These are phyloP conservation scores for Neodontobutis hainanensis DNA, from an alignment of 2,113 vertebrate genomes.

Conservation along the genomic window DNA sequence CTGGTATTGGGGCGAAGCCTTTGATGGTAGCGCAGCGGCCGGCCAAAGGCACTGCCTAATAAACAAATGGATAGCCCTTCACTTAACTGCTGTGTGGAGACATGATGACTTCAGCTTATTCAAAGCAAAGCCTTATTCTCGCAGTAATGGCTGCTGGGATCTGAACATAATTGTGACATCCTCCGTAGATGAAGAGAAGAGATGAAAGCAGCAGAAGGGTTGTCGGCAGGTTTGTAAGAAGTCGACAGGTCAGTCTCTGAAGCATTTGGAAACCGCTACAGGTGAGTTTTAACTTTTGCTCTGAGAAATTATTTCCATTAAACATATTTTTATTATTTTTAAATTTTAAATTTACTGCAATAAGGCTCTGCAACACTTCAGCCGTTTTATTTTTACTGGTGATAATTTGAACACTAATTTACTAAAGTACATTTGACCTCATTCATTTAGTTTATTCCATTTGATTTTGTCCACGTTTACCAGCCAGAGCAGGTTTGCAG, in stretches of 20 bases:
- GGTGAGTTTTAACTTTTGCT: too few relatives aligned
- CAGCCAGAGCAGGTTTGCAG: too few relatives aligned
- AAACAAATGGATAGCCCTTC: conserved; percentile 59
- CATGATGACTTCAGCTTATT: conserved; percentile 10
- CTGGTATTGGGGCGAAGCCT: conserved; percentile 61
- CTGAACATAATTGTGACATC: not conserved
- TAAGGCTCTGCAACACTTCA: too few relatives aligned
- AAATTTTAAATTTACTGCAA: too few relatives aligned
- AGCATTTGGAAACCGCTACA: not conserved
- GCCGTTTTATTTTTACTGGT: too few relatives aligned
- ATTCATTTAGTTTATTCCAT: too few relatives aligned
- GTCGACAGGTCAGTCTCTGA: not conserved
- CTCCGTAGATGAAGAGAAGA: not conserved
- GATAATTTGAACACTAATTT: too few relatives aligned
- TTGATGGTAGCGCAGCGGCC: conserved; percentile 65
- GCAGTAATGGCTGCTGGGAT: conserved; percentile 6
- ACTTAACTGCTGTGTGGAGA: conserved; percentile 30
- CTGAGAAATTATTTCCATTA: too few relatives aligned
- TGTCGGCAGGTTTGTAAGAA: not conserved
- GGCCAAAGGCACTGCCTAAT: conserved; percentile 55
- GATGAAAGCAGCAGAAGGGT: not conserved
- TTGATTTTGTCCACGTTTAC: too few relatives aligned
- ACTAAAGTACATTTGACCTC: too few relatives aligned
- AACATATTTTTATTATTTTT: too few relatives aligned
- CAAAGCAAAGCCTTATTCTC: not conserved